Evolutionary conservation across 2,797 vertebrate species (phyloP), one percentile per base, ranked within the genome.

Genomic region (Falco concolor): DNA sequence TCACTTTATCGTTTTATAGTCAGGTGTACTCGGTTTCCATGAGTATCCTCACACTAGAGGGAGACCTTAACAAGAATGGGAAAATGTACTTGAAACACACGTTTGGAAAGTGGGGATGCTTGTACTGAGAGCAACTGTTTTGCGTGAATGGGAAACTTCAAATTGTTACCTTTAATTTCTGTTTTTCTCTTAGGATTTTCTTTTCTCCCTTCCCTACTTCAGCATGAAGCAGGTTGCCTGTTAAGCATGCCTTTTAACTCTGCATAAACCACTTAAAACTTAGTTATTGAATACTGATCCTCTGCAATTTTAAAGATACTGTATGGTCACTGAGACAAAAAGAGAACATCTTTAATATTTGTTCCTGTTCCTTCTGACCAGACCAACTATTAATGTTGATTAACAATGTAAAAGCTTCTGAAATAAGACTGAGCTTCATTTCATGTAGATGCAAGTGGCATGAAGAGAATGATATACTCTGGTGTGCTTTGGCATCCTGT

Each of bases 361-460:
- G 11, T 67, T 93, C 24, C 13, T 63, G 16, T 91, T 88, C 32
- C 42, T 52, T 82, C 47, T 69, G 77, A 34, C 38, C 21, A 78
- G 28, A 61, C 23, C 50, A 54, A 0, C 18, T 67, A 4, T 56
- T 84, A 10, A 7, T 23, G 22, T 54, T 86, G 44, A 61, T 68
- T 52, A 70, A 79, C 5, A 21, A 6, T 40, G 7, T 34, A 44
- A 25, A 25, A 83, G 30, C 42, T 92, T 94, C 38, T 53, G 44
- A 77, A 87, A 47, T 89, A 82, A 95, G 24, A 34, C n/a, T 64
- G 34, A 78, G 27, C 44, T 95, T 82, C 17, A 14, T 89, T 96
- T 69, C 25, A 5, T 18, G 40, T 96, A 98, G 98, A 94, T 98
- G 98, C 96, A 97, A 97, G 86, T 98, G 98, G 98, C 98, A 98